Evolutionary conservation across 2,113 vertebrate genomes (phyloP), one percentile per base, ranked within the genome.

Genomic region (Nerophis ophidion): DNA sequence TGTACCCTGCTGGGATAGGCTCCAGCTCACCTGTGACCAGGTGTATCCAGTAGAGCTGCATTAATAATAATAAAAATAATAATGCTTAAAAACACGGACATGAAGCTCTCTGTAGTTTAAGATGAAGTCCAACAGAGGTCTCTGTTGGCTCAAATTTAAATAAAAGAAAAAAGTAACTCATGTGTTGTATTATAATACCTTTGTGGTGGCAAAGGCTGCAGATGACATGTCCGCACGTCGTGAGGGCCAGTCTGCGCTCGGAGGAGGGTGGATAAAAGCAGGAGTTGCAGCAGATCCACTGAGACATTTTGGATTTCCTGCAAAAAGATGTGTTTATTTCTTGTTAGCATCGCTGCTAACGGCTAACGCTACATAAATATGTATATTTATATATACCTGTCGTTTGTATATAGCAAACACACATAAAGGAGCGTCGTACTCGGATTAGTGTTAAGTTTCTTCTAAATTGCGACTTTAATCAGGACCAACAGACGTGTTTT

Each of bases 211-310:
- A 98, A 9, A 53, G 6, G 7, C 83, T 90, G 14, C 95, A 98
- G 65, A 94, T 59, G 51, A 98, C 68, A 63, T 98, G 96, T 2
- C 94, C 93, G 0, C 96, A 98, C 68, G 44, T 91, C 12, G 93
- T 93, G 34, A 98, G 73, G 33, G 82, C 84, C 65, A 97, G 90
- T 34, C 80, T 66, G 0, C 81, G 74, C 0, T 88, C 68, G 49
- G 81, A 47, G 8, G 62, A 62, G 1, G 92, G 90, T 1, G 84
- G 65, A 0, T 77, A 74, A 81, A 93, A 92, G 78, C 96, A 98
- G 13, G 70, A 78, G 3, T 96, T 98, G 74, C 95, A 98, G 79
- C 90, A 91, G 7, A 92, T 66, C 56, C 79, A 82, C 53, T 49
- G 9, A 2, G 91, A 72, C 95, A 98, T 94, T 33, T 72, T 42